phyloP scores from a whole-genome alignment of 2,888 invertebrate genomes.

The Ichneumon xanthorius region DNA sequence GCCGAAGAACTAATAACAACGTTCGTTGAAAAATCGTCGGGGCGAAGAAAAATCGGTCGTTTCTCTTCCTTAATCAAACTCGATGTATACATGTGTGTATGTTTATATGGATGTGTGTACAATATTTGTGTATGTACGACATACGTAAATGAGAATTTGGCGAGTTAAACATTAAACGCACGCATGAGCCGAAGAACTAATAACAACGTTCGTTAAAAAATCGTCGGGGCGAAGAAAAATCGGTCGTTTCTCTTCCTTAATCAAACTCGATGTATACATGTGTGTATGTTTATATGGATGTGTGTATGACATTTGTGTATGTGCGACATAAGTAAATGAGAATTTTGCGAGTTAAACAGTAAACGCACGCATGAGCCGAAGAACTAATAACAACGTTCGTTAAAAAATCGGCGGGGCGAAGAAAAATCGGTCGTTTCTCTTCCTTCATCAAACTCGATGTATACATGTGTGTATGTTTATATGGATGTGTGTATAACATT shows the following conservation, averaged over 20 bases:
- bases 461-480: no score
- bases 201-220: background rate
- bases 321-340: background rate
- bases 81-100: no score
- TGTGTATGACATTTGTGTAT: background rate
- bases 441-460: no score
- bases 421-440: no score
- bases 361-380: background rate
- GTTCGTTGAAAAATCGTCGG: background rate
- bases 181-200: background rate
- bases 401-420: background rate
- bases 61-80: no score
- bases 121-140: background rate
- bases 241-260: no score
- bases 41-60: background rate
- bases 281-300: no score
- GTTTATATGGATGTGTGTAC: no score
- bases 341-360: background rate
- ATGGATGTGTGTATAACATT: no score
- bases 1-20: background rate
- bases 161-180: background rate
- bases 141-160: constrained; percentile 8
- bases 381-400: background rate
- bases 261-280: no score
- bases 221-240: background rate